Conservation (phyloP, 1,140 invertebrate genomes). For the Tigriopus japonicus region DNA sequence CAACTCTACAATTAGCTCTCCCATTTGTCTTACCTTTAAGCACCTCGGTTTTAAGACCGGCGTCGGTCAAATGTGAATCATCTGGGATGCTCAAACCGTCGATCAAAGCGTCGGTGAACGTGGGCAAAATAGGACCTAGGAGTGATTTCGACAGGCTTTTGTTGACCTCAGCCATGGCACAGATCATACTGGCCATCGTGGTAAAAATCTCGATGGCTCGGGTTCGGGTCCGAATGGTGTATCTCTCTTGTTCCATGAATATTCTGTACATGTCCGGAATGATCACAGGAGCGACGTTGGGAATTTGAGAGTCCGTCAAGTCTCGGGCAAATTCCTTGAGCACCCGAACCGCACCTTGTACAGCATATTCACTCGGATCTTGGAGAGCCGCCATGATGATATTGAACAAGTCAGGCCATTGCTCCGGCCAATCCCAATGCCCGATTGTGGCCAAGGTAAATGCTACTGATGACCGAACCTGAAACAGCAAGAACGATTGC, state of each 20-base stretch:
- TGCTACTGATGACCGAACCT: constrained; percentile 44
- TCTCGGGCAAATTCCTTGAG: constrained; percentile 50
- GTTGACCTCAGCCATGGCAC: constrained; percentile 35
- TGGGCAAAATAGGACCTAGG: constrained; percentile 43
- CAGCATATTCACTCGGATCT: constrained; percentile 32
- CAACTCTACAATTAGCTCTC: neutral
- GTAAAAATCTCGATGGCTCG: constrained; percentile 47
- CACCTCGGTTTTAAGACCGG: constrained; percentile 48
- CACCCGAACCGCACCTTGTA: constrained; percentile 58
- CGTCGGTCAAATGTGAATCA: constrained; percentile 35
- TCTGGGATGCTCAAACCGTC: constrained; percentile 38
- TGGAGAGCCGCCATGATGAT: constrained; percentile 42
- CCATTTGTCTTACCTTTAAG: constrained; percentile 14
- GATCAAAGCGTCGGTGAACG: constrained; percentile 49
- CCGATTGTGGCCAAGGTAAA: constrained; percentile 55
- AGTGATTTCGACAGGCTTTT: constrained; percentile 36
- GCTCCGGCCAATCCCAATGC: constrained; percentile 56
- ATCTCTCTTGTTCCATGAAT: constrained; percentile 26
- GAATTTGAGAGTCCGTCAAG: constrained; percentile 45
- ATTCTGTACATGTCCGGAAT: constrained; percentile 46
- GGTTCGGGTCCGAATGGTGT: constrained; percentile 37
- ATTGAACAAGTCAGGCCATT: constrained; percentile 51
- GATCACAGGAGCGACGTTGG: constrained; percentile 48
- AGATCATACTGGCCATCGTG: constrained; percentile 36
- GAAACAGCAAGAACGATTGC: constrained; percentile 7